Evolutionary conservation across 35 echinoderm and acorn worm genomes (phyloP).

Genomic region (Patiria miniata): DNA sequence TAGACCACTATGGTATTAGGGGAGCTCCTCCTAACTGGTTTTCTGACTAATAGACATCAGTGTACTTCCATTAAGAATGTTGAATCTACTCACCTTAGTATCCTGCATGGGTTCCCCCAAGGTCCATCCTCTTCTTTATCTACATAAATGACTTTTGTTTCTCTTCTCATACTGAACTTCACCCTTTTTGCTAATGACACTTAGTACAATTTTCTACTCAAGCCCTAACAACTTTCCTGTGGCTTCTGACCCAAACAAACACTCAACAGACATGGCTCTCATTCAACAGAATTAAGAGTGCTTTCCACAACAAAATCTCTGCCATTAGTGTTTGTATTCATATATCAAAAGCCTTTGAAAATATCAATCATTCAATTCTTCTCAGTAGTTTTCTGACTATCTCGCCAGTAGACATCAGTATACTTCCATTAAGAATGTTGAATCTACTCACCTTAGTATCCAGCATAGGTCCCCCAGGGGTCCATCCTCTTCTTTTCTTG

Average conservation of each 20-base stretch:
- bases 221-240: background rate
- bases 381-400: conserved; percentile 40
- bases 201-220: no score
- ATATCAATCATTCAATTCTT: no score
- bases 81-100: no score
- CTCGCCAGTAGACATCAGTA: conserved; percentile 1
- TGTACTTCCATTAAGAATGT: conserved; percentile 8
- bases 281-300: no score
- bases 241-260: no score
- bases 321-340: no score
- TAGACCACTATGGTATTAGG: conserved; percentile 55
- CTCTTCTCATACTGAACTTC: no score
- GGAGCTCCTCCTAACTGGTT: conserved; percentile 33
- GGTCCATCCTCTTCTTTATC: conserved; percentile 20
- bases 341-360: no score
- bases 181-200: no score
- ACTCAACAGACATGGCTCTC: no score
- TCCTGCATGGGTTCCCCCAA: no score
- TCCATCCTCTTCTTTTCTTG: conserved; percentile 40
- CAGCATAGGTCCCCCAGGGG: conserved; percentile 27
- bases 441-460: background rate
- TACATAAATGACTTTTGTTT: conserved; percentile 28
- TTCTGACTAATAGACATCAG: conserved; percentile 20
- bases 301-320: no score
- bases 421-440: conserved; percentile 3